phyloP scores from a whole-genome alignment of 2,797 vertebrate genomes.

The Ceyx erithaca region DNA sequence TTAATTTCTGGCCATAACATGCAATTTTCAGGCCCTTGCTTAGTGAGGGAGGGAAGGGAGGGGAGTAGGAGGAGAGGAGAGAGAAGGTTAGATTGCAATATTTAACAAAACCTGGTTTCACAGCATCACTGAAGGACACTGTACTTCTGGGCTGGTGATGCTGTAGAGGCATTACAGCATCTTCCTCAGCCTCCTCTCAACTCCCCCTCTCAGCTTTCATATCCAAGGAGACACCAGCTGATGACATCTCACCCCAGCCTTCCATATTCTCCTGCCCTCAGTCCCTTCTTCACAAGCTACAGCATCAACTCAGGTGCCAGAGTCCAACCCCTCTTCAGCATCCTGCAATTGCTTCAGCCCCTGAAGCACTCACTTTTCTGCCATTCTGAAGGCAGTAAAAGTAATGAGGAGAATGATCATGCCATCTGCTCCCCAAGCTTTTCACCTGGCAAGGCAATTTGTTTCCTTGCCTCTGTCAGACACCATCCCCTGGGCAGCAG shows the following conservation, averaged over 20 bases:
- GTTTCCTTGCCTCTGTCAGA: neutral
- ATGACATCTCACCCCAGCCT: neutral
- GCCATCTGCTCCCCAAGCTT: conserved; percentile 26
- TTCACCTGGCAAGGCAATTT: neutral
- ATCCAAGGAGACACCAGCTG: neutral
- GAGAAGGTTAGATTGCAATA: neutral
- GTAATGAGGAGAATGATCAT: neutral
- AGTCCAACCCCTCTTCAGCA: neutral
- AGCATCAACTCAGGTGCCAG: rapidly evolving
- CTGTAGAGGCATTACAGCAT: too few species aligned
- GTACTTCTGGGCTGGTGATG: neutral
- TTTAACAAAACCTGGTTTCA: neutral
- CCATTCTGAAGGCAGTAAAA: neutral
- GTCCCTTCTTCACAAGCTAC: neutral
- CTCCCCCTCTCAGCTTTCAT: neutral
- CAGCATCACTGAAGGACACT: rapidly evolving
- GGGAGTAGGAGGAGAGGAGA: neutral
- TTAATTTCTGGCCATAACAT: conserved; percentile 26
- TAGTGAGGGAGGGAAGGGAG: neutral
- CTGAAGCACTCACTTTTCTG: neutral
- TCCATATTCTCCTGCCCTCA: rapidly evolving
- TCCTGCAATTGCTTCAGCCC: neutral
- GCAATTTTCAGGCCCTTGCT: neutral
- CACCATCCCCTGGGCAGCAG: neutral
- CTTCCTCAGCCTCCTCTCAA: neutral